phyloP scores from a whole-genome alignment of 2,113 vertebrate species.

The Brachypodius melanocephalos region DNA sequence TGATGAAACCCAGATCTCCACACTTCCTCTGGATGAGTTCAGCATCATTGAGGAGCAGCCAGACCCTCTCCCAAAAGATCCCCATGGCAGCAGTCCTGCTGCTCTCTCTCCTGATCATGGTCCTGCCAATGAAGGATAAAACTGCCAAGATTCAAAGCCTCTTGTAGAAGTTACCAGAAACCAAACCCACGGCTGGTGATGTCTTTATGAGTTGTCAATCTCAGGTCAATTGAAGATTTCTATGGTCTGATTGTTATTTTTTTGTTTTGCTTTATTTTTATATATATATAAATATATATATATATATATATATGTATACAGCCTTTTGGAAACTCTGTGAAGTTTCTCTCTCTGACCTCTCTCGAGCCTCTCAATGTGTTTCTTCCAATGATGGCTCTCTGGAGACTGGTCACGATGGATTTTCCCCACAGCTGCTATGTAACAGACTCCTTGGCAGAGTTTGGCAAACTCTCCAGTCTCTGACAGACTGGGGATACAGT shows the following conservation, averaged over 20 bases:
- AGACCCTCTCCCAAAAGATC: not conserved
- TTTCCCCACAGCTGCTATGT: constrained; percentile 1
- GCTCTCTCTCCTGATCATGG: not conserved
- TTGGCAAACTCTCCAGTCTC: not conserved
- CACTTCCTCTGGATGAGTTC: constrained; percentile 81
- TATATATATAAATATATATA: constrained; percentile 47
- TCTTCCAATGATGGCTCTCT: not conserved
- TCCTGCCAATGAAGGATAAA: constrained; percentile 63
- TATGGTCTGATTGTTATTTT: constrained; percentile 70
- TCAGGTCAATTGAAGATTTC: constrained; percentile 88
- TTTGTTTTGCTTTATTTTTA: constrained; percentile 74
- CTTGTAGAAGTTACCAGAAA: constrained; percentile 46
- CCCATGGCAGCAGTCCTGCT: not conserved
- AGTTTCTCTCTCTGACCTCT: constrained; percentile 31
- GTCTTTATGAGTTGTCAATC: constrained; percentile 78
- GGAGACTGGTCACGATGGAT: not conserved
- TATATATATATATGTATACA: constrained; percentile 17
- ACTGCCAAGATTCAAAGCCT: constrained; percentile 7
- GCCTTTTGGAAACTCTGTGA: constrained; percentile 56
- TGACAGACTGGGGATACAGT: not conserved
- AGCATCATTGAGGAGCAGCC: constrained; percentile 74
- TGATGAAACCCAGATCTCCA: constrained; percentile 80
- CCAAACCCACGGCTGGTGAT: constrained; percentile 37
- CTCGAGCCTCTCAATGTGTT: not conserved
- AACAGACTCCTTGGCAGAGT: constrained; percentile 3